Evolutionary conservation across 2,113 vertebrate genomes (phyloP).

Genomic region (Dasyurus viverrinus): DNA sequence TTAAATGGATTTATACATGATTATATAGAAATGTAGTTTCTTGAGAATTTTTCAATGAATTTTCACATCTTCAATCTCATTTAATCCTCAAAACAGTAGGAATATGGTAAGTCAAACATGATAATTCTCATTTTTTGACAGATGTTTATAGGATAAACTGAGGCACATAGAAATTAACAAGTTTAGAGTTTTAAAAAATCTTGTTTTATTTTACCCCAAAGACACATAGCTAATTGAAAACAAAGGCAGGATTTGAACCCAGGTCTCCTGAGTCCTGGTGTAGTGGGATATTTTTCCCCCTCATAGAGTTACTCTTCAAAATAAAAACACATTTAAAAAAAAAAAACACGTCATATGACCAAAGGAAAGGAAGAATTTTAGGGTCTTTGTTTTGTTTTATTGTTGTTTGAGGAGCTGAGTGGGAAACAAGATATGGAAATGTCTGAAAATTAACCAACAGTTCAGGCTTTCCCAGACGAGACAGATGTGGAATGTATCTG

Average conservation of each 20-base stretch:
- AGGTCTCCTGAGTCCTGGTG: neutral
- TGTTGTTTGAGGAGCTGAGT: constrained; percentile 81
- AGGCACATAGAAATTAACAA: neutral
- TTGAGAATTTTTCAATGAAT: neutral
- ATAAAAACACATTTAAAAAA: neutral
- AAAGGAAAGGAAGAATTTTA: neutral
- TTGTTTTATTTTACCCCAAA: neutral
- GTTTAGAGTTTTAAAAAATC: too few species aligned
- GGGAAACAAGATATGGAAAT: constrained; percentile 81
- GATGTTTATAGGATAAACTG: neutral
- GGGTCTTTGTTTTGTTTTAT: constrained; percentile 15
- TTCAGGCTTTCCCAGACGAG: constrained; percentile 88
- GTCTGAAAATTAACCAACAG: constrained; percentile 77
- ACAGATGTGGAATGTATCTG: constrained; percentile 90
- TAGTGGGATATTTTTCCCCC: neutral
- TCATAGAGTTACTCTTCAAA: neutral
- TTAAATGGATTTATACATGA: neutral
- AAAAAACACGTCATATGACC: neutral
- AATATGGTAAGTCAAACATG: neutral
- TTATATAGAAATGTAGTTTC: neutral
- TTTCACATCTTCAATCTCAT: neutral
- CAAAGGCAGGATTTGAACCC: neutral
- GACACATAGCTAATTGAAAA: neutral
- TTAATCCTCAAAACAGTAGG: neutral
- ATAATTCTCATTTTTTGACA: neutral